A percentile compares a stretch with the other conserved stretches of the same genome.
Conservation (phyloP, 2,888 invertebrate genomes). For the Ecdyonurus torrentis region DNA sequence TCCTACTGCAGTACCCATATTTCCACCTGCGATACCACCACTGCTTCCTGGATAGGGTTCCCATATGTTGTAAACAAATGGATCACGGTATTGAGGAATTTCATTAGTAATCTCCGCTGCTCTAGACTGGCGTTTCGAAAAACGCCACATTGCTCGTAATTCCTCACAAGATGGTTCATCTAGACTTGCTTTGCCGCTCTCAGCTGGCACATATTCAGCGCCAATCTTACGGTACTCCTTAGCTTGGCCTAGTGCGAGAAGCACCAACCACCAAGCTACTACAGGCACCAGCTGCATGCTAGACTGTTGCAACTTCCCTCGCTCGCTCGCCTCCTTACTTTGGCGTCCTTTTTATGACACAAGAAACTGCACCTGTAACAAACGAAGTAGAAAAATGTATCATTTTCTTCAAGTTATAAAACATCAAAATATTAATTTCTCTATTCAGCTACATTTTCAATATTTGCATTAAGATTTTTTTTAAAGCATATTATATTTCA, state of each 20-base stretch:
- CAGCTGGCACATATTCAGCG: slow-evolving; percentile 12
- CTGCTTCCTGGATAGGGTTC: slow-evolving; percentile 36
- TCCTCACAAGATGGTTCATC: slow-evolving; percentile 74
- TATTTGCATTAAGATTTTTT: too few relatives aligned
- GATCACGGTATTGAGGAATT: slow-evolving; percentile 66
- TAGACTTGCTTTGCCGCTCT: slow-evolving; percentile 10
- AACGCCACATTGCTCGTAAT: slow-evolving; percentile 80
- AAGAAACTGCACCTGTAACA: not conserved
- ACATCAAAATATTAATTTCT: too few relatives aligned
- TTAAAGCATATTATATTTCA: too few relatives aligned
- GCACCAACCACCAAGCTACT: not conserved
- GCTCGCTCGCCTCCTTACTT: not conserved
- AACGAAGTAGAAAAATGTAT: too few relatives aligned
- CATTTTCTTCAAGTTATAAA: too few relatives aligned
- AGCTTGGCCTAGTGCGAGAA: not conserved
- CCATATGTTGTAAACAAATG: slow-evolving; percentile 68
- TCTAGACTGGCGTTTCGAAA: slow-evolving; percentile 73
- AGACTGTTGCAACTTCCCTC: not conserved
- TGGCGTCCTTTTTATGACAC: not conserved
- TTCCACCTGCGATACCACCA: slow-evolving; percentile 28
- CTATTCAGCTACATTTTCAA: too few relatives aligned
- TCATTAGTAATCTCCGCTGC: slow-evolving; percentile 77
- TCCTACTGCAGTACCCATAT: slow-evolving; percentile 24
- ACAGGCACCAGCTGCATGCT: not conserved
- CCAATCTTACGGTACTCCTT: slow-evolving; percentile 9